Evolutionary conservation across 2,888 invertebrate species (phyloP), one percentile per base, ranked within the genome.

Genomic region (Digitonthophagus gazella): DNA sequence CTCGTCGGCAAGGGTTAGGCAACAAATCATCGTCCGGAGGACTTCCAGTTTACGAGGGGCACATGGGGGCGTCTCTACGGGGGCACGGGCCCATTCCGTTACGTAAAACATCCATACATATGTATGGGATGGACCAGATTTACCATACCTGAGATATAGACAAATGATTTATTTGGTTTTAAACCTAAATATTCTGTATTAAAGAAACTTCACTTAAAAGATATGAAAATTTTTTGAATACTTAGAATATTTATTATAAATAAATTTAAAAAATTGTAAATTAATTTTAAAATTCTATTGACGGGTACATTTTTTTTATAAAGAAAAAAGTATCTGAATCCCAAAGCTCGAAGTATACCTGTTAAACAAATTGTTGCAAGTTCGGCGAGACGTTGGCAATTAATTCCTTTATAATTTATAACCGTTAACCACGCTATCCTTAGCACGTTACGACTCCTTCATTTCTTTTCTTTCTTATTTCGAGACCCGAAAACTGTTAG

Each of bases 1-100:
- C 6, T 76, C 76, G 75, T 74, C 75, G 74, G 75, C 74, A 75
- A 76, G 74, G 75, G 75, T 75, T 75, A 73, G 72, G 71, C 74
- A 73, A 76, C 76, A 76, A 76, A 76, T 76, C 76, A 76, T 75
- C 61, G 28, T 61, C 71, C 69, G 67, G 71, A 72, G 72, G 72
- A 74, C 74, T 72, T 71, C 74, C 70, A 74, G 74, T 76, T 76
- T 76, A 76, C 74, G 75, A 74, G 72, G 73, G 71, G 58, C 67
- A 71, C 74, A 71, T 74, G 72, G 73, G 74, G 73, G 74, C 72
- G 28, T 44, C 72, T 71, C 73, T 68, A 65, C 70, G 61, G 72
- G 69, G 61, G 67, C 65, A 64, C 74, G 72, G 74, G 70, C 58
- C 69, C 72, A 70, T 69, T 69, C 69, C 70, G 57, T 22, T 22